These are phyloP conservation scores for Oxyruncus cristatus DNA, from an alignment of 2,113 vertebrate species.

Conservation along the genomic window DNA sequence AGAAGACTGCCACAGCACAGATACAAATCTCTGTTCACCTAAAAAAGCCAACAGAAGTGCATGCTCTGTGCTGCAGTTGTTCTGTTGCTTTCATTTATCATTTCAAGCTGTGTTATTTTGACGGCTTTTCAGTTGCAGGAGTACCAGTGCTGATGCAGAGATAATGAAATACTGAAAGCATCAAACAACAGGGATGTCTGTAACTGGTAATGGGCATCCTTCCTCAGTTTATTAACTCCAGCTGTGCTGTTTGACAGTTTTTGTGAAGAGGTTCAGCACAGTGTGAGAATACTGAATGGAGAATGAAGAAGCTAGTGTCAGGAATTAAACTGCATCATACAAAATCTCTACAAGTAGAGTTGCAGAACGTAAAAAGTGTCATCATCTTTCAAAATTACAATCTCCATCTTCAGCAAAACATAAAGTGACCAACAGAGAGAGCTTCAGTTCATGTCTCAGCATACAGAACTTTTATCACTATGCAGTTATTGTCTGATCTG, in stretches of 20 bases:
- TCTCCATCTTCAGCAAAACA: background rate
- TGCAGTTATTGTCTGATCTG: background rate
- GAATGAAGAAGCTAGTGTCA: slow-evolving; percentile 56
- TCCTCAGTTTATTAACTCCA: slow-evolving; percentile 79
- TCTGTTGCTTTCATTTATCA: slow-evolving; percentile 75
- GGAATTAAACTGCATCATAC: slow-evolving; percentile 29
- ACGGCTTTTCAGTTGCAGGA: slow-evolving; percentile 75
- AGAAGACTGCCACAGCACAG: slow-evolving; percentile 21
- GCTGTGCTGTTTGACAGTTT: slow-evolving; percentile 74
- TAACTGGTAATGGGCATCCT: slow-evolving; percentile 75
- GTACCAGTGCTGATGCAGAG: slow-evolving; percentile 73
- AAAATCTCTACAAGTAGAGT: background rate
- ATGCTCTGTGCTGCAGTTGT: slow-evolving; percentile 48
- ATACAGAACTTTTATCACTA: background rate
- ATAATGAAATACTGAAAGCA: slow-evolving; percentile 80
- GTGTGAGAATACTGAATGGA: slow-evolving; percentile 57
- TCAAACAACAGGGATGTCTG: slow-evolving; percentile 71
- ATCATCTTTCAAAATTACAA: background rate
- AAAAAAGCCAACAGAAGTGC: slow-evolving; percentile 37
- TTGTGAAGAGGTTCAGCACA: slow-evolving; percentile 47
- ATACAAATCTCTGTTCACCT: slow-evolving; percentile 23
- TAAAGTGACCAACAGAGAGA: background rate
- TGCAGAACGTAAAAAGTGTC: slow-evolving; percentile 1
- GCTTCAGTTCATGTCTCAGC: background rate
- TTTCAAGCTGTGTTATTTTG: slow-evolving; percentile 79